These are phyloP conservation scores for Cetoscarus ocellatus DNA, from an alignment of 2,797 vertebrate genomes.

Conservation along the genomic window DNA sequence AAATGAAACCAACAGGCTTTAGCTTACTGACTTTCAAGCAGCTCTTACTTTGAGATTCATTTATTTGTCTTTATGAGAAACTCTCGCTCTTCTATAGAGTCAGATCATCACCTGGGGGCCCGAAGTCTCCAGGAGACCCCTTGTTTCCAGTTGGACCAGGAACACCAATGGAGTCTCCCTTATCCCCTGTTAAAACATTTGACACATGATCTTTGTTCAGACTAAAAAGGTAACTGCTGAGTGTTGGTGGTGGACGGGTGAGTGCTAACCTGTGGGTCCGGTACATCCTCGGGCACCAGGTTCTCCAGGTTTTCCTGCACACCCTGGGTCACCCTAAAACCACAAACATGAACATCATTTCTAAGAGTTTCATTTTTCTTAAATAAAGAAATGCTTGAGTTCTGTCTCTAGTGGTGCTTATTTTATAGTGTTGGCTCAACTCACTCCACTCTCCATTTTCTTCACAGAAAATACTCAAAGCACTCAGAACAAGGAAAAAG, in stretches of 20 bases:
- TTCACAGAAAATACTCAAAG: no score
- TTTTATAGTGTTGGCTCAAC: no score
- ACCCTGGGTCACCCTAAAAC: slow-evolving; percentile 77
- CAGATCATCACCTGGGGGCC: slow-evolving; percentile 68
- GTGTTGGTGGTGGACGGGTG: background rate
- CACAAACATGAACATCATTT: background rate
- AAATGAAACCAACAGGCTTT: background rate
- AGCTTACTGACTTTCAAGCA: no score
- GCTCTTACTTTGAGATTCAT: background rate
- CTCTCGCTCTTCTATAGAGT: slow-evolving; percentile 2
- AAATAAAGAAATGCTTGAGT: no score
- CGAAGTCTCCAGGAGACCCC: slow-evolving; percentile 68
- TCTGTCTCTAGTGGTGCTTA: no score
- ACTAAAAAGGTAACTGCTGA: background rate
- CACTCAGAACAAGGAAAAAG: no score
- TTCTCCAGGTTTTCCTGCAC: slow-evolving; percentile 62
- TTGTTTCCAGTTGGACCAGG: slow-evolving; percentile 70
- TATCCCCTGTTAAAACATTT: slow-evolving; percentile 68
- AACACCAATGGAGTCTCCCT: slow-evolving; percentile 68
- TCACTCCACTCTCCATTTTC: no score
- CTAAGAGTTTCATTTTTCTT: background rate
- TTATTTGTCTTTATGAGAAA: background rate
- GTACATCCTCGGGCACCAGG: slow-evolving; percentile 65
- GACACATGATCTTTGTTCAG: background rate
- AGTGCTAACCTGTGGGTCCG: slow-evolving; percentile 76